Percentiles rank a stretch among this genome's conserved stretches.
Conservation (phyloP, 64 coral and sea anemone species). For the Orbicella faveolata region DNA sequence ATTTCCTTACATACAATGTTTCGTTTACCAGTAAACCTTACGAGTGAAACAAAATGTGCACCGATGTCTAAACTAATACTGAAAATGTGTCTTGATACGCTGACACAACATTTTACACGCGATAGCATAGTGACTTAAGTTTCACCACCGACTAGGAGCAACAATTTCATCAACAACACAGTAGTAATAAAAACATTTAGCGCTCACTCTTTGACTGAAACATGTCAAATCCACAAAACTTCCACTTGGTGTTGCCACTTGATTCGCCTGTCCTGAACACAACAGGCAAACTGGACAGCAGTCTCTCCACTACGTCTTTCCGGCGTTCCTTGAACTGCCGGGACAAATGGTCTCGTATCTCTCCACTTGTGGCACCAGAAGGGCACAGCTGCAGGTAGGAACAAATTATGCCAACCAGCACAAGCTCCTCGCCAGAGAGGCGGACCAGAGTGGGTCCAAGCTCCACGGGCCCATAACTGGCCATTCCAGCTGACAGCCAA, state of each 20-base stretch:
- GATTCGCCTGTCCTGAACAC: conserved; percentile 58
- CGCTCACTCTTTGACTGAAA: neutral
- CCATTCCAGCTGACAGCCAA: neutral
- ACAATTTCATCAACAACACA: neutral
- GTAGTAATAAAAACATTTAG: neutral
- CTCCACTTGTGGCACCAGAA: conserved; percentile 61
- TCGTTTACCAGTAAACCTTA: too few relatives aligned
- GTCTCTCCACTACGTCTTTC: conserved; percentile 45
- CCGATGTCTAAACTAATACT: too few relatives aligned
- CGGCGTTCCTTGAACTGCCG: conserved; percentile 58
- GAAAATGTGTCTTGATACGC: too few relatives aligned
- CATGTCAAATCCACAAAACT: conserved; percentile 72
- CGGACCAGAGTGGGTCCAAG: conserved; percentile 27
- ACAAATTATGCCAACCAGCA: conserved; percentile 73
- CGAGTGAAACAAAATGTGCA: too few relatives aligned
- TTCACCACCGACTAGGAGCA: neutral
- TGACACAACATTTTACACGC: neutral
- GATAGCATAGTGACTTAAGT: neutral
- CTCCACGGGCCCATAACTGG: neutral
- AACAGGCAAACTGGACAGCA: conserved; percentile 67
- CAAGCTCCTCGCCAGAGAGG: conserved; percentile 63
- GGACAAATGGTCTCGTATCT: conserved; percentile 70
- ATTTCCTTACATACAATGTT: too few relatives aligned
- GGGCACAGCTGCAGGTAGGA: conserved; percentile 79
- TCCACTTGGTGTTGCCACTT: conserved; percentile 60